Evolutionary conservation across 2,888 invertebrate genomes (phyloP).

Genomic region (Luperina testacea): DNA sequence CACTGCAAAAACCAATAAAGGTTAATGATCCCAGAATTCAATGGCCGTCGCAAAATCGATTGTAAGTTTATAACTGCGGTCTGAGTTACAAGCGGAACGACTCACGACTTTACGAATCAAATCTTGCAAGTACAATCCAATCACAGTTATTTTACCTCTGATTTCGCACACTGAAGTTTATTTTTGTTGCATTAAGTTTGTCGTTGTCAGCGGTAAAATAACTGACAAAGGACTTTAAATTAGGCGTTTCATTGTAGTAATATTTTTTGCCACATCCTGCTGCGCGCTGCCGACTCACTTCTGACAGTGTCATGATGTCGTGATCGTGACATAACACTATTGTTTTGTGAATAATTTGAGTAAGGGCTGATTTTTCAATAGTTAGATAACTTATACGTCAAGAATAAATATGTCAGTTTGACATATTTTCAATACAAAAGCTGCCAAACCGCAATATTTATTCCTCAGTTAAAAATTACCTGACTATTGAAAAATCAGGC

Average conservation of each 20-base stretch:
- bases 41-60: constrained; percentile 43
- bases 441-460: too few species aligned
- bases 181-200: neutral
- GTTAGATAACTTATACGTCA: too few species aligned
- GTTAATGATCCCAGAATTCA: constrained; percentile 35
- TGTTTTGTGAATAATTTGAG: neutral
- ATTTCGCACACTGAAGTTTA: neutral
- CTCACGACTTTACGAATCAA: too few species aligned
- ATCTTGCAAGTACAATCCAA: too few species aligned
- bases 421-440: too few species aligned
- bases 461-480: too few species aligned
- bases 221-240: neutral
- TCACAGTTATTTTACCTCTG: neutral
- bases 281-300: neutral
- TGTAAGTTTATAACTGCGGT: neutral
- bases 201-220: neutral
- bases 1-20: constrained; percentile 17
- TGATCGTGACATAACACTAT: neutral
- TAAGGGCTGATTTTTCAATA: too few species aligned
- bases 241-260: neutral
- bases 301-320: neutral
- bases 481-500: too few species aligned
- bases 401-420: too few species aligned
- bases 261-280: neutral
- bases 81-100: neutral